Evolutionary conservation across 2,797 vertebrate species (phyloP).

Genomic region (Heteromormyrus szaboi): DNA sequence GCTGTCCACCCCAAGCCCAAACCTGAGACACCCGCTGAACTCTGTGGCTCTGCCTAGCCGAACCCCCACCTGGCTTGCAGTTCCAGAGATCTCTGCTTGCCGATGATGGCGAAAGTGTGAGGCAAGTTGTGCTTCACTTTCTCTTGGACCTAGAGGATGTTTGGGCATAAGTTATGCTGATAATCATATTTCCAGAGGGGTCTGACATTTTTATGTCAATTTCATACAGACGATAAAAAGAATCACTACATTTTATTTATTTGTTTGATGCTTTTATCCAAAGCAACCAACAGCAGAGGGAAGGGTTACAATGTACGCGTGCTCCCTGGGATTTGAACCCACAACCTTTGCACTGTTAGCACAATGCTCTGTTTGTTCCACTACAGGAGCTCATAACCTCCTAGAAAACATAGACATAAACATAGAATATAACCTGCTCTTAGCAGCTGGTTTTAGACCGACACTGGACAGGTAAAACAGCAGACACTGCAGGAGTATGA

Average conservation of each 20-base stretch:
- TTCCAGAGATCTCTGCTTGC: slow-evolving; percentile 84
- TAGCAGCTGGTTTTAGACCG: background rate
- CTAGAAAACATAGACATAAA: no score
- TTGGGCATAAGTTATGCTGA: background rate
- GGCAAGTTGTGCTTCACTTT: slow-evolving; percentile 75
- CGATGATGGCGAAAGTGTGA: slow-evolving; percentile 79
- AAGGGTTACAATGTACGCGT: background rate
- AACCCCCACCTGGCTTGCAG: slow-evolving; percentile 81
- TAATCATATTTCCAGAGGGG: background rate
- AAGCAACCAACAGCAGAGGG: background rate
- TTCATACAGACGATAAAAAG: background rate
- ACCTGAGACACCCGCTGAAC: background rate
- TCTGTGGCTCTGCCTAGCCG: background rate
- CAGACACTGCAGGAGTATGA: background rate
- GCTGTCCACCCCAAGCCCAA: background rate
- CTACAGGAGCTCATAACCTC: background rate
- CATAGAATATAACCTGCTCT: background rate
- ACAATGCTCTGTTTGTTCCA: background rate
- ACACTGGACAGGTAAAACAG: background rate
- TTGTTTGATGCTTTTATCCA: background rate
- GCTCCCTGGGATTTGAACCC: background rate
- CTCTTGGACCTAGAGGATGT: slow-evolving; percentile 77
- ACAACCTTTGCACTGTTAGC: background rate
- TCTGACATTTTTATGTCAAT: background rate
- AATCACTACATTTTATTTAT: background rate